These are phyloP conservation scores for Bryconaethiops microstoma DNA, from an alignment of 2,797 vertebrate species.

Conservation along the genomic window DNA sequence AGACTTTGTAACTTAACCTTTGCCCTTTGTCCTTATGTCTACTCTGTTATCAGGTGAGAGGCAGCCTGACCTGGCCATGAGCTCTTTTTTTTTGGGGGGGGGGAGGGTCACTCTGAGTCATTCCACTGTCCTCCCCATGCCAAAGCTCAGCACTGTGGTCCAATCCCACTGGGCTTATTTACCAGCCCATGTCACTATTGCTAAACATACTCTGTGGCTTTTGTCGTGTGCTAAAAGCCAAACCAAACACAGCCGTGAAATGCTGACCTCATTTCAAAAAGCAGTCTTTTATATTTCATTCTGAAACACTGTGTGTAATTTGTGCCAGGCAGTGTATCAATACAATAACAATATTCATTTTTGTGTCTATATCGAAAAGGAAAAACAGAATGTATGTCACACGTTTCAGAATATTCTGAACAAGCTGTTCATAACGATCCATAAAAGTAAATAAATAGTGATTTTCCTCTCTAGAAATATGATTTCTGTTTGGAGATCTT, in stretches of 20 bases:
- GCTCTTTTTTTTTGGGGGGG: slow-evolving; percentile 29
- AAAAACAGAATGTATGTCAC: neutral
- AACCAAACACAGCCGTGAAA: slow-evolving; percentile 40
- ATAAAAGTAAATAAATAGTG: too few species aligned
- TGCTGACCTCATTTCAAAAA: slow-evolving; percentile 36
- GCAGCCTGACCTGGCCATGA: slow-evolving; percentile 62
- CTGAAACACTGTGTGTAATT: neutral
- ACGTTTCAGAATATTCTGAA: neutral
- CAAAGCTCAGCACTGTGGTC: slow-evolving; percentile 62
- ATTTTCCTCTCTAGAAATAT: too few species aligned
- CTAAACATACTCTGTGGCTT: slow-evolving; percentile 54
- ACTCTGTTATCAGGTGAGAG: slow-evolving; percentile 66
- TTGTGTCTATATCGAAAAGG: neutral
- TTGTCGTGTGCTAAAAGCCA: slow-evolving; percentile 42
- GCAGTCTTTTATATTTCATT: slow-evolving; percentile 13
- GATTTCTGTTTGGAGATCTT: too few species aligned
- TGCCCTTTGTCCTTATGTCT: slow-evolving; percentile 64
- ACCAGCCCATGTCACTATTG: slow-evolving; percentile 48
- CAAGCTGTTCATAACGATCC: too few species aligned
- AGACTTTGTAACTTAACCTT: slow-evolving; percentile 67
- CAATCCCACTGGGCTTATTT: slow-evolving; percentile 56
- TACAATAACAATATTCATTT: neutral
- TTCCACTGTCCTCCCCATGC: slow-evolving; percentile 52
- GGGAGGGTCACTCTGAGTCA: slow-evolving; percentile 55
- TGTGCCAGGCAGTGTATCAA: neutral